phyloP scores from a whole-genome alignment of 1,140 invertebrate genomes.

The Orius insidiosus region DNA sequence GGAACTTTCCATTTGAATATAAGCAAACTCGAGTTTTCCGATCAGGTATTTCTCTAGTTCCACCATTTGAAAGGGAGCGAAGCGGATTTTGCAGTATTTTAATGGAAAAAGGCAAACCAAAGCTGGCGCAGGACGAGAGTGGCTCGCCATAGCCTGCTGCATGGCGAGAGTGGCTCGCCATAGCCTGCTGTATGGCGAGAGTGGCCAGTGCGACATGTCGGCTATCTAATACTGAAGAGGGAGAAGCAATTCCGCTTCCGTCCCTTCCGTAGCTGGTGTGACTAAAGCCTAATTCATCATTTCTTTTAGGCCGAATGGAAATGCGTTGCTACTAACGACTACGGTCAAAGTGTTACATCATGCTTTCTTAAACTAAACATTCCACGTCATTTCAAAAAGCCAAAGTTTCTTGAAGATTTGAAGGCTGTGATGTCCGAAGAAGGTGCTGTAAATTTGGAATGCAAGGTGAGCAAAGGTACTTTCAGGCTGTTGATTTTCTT shows the following conservation, averaged over 20 bases:
- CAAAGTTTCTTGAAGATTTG: conserved; percentile 67
- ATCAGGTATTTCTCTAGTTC: conserved; percentile 36
- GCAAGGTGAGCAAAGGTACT: conserved; percentile 43
- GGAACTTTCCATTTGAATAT: conserved; percentile 57
- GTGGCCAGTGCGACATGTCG: too few species aligned
- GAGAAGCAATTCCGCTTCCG: too few species aligned
- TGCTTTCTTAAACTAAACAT: conserved; percentile 69
- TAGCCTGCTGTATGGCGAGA: too few species aligned
- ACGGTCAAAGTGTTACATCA: conserved; percentile 69
- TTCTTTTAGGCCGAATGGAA: conserved; percentile 64
- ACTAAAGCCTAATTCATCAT: too few species aligned
- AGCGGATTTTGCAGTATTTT: too few species aligned
- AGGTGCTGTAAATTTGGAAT: conserved; percentile 76
- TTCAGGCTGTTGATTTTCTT: not conserved
- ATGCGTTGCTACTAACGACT: conserved; percentile 73
- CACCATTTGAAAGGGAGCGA: not conserved
- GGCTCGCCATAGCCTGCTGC: too few species aligned
- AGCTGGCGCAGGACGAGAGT: too few species aligned
- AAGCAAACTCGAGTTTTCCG: conserved; percentile 50
- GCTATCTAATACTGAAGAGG: too few species aligned
- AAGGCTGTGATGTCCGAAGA: conserved; percentile 70
- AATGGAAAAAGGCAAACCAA: too few species aligned
- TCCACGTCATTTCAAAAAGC: conserved; percentile 73
- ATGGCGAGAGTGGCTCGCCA: too few species aligned
- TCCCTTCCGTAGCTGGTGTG: too few species aligned